Conservation (phyloP, 2,888 invertebrate species). For the Dione juno region DNA sequence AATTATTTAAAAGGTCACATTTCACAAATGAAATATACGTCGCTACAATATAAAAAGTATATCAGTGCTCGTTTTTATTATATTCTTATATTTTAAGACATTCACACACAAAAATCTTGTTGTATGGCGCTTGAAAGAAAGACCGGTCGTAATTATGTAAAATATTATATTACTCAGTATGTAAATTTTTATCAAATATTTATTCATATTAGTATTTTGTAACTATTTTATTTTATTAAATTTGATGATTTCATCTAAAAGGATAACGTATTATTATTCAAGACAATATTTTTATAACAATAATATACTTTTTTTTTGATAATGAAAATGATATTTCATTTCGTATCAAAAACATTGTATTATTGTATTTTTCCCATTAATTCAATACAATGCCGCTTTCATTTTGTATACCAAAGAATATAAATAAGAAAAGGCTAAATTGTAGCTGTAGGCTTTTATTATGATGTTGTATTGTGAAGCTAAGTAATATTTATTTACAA, state of each 20-base stretch:
- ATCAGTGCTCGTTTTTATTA: background rate
- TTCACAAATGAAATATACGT: background rate
- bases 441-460: slow-evolving; percentile 6
- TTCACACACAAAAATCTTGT: background rate
- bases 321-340: slow-evolving; percentile 13
- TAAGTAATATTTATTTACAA: background rate
- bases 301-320: too few species aligned
- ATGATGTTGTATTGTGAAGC: background rate
- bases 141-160: slow-evolving; percentile 29
- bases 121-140: slow-evolving; percentile 4
- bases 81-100: background rate
- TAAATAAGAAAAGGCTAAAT: too few species aligned
- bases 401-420: background rate
- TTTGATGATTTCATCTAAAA: too few species aligned
- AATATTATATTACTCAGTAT: slow-evolving; percentile 19
- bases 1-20: background rate
- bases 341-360: background rate
- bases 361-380: background rate
- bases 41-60: background rate
- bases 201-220: slow-evolving; percentile 26
- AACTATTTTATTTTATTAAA: slow-evolving; percentile 26
- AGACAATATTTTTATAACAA: too few species aligned
- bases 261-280: too few species aligned
- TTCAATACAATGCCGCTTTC: background rate
- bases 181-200: slow-evolving; percentile 29